phyloP scores from a whole-genome alignment of 2,113 vertebrate genomes.

The Semnornis frantzii region DNA sequence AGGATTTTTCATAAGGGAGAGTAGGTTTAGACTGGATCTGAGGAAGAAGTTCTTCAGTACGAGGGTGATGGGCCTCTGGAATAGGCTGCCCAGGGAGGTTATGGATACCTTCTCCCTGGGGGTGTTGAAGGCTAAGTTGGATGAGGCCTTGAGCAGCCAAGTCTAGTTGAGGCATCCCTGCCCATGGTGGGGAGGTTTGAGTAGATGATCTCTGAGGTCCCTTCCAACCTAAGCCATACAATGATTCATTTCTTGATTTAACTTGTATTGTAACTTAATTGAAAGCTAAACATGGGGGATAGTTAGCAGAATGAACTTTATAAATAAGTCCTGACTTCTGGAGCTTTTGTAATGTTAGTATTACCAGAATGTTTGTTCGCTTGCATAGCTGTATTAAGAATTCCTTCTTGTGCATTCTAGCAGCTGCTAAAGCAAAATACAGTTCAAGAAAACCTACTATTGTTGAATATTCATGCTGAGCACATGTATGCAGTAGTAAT shows the following conservation, averaged over 20 bases:
- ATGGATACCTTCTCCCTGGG: no score
- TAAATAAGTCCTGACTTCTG: not conserved
- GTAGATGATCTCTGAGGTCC: no score
- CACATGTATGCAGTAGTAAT: not conserved
- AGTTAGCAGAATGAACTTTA: not conserved
- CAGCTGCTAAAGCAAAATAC: not conserved
- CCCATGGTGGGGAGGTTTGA: no score
- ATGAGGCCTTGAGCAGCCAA: no score
- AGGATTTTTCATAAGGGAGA: no score
- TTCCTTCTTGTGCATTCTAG: not conserved
- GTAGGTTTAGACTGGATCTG: no score
- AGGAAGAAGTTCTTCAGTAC: no score
- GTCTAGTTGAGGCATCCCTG: no score
- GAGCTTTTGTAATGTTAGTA: not conserved
- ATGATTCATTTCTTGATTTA: not conserved
- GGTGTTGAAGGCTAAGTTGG: no score
- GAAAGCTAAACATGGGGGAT: not conserved
- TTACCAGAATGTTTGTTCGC: not conserved
- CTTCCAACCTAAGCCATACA: no score
- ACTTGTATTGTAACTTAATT: not conserved
- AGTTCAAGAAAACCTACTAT: not conserved
- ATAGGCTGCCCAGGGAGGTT: no score
- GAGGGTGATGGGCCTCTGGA: no score
- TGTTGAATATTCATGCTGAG: not conserved
- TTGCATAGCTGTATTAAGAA: not conserved